Evolutionary conservation across 1,140 invertebrate genomes (phyloP).

Genomic region (Drosophila kikkawai): DNA sequence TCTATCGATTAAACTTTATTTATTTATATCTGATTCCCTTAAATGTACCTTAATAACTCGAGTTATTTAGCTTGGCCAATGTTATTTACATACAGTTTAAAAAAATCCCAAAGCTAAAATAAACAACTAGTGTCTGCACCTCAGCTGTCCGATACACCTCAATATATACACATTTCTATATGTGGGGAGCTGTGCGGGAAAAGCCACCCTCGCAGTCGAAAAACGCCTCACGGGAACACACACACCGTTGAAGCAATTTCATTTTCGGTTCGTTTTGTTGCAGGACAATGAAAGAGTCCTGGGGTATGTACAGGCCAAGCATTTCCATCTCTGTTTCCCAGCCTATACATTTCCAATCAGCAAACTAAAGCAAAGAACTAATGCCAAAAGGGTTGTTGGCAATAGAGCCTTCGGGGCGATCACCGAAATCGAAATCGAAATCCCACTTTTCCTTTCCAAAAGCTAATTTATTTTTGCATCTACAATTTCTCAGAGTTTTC

Average conservation of each 20-base stretch:
- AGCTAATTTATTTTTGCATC: background rate
- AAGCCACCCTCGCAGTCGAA: constrained; percentile 32
- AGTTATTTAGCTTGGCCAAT: background rate
- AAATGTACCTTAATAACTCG: background rate
- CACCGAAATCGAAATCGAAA: constrained; percentile 3
- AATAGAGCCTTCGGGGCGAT: constrained; percentile 1
- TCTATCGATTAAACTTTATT: too few relatives aligned
- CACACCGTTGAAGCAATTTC: constrained; percentile 28
- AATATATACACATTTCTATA: constrained; percentile 17
- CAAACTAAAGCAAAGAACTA: constrained; percentile 8
- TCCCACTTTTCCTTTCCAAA: background rate
- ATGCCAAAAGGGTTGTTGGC: constrained; percentile 10
- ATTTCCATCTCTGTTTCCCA: constrained; percentile 10
- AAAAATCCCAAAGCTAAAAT: background rate
- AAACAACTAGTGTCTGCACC: background rate
- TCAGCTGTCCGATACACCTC: constrained; percentile 5
- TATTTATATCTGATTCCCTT: too few relatives aligned
- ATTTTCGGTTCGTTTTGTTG: constrained; percentile 26
- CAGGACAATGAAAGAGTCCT: constrained; percentile 16
- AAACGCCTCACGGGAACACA: constrained; percentile 29
- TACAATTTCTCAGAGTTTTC: background rate
- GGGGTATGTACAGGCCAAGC: background rate
- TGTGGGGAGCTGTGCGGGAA: constrained; percentile 13
- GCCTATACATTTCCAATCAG: constrained; percentile 17
- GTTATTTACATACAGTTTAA: background rate